Base-by-base conservation (phyloP, 2,113 vertebrate species). In the Panthera tigris region DNA sequence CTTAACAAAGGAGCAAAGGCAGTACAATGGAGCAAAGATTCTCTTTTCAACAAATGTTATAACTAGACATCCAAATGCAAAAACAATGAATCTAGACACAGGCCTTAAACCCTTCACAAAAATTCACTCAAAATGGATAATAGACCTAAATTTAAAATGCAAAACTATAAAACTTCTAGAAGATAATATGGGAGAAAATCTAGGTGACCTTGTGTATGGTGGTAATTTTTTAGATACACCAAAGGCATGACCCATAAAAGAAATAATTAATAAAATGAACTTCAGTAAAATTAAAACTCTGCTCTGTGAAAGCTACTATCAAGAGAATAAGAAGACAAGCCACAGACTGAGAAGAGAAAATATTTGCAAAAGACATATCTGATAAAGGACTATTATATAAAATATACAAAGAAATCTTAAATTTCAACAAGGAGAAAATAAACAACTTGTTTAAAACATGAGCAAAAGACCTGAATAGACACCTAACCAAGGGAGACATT, bases 141-240 rank as follows among this genome's bases (percentile, higher is more conserved):
- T 10, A 84, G 27, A 16, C 29, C 18, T 92, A 76, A 96, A 78
- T 29, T 13, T 76, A 89, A 90, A 95, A 74, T 8, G 23, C 25
- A 57, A 97, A 80, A 92, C 2, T 23, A 94, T 33, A 94, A 89
- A 83, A 50, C 21, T 68, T 87, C n/a, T 50, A n/a, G 55, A 82
- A 15, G 68, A 16, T 80, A 68, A 82, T 12, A 80, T 14, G 21
- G 15, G 29, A 78, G 45, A 92, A 96, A 94, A 78, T 33, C 50
- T 66, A 82, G 45, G 45, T 71, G 11, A 73, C 16, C 13, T 74
- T 73, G 23, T 9, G 23, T 83, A 73, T 66, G 33, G 27, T 21
- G 10, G 68, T 45, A 82, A 79, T 33, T 16, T 95, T 55, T 65
- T 19, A 94, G 23, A 73, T 71, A 66, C 29, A 90, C 4, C 52